phyloP scores from a whole-genome alignment of 2,113 vertebrate species.

The Carlito syrichta region DNA sequence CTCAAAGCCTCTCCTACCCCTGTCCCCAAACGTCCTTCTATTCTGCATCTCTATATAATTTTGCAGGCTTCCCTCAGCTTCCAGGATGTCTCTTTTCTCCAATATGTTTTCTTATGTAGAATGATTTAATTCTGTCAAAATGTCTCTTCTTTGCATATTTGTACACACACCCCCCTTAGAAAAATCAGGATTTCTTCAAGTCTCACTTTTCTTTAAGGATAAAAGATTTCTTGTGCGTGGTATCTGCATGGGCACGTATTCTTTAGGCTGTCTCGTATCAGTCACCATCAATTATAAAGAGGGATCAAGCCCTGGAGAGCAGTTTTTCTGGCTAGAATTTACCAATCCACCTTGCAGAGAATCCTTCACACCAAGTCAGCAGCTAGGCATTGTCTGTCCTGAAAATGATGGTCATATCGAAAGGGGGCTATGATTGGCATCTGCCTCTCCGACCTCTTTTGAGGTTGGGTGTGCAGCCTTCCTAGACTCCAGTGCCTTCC shows the following conservation, averaged over 20 bases:
- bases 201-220: background rate
- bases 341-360: background rate
- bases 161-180: background rate
- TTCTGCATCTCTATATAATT: background rate
- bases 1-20: background rate
- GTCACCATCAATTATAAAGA: background rate
- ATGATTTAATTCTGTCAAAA: background rate
- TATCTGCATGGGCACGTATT: background rate
- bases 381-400: background rate
- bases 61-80: background rate
- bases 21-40: background rate
- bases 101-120: background rate
- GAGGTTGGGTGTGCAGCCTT: background rate
- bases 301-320: background rate
- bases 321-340: background rate
- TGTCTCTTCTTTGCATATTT: background rate
- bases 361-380: background rate
- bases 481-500: background rate
- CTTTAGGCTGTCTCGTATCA: background rate
- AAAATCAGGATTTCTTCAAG: background rate
- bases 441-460: background rate
- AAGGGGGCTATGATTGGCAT: background rate
- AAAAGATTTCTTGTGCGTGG: background rate
- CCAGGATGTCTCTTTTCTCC: background rate
- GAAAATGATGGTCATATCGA: background rate